Conservation (phyloP, 30 jellyfish, hydroid and myxozoan genomes). For the Clytia hemisphaerica region DNA sequence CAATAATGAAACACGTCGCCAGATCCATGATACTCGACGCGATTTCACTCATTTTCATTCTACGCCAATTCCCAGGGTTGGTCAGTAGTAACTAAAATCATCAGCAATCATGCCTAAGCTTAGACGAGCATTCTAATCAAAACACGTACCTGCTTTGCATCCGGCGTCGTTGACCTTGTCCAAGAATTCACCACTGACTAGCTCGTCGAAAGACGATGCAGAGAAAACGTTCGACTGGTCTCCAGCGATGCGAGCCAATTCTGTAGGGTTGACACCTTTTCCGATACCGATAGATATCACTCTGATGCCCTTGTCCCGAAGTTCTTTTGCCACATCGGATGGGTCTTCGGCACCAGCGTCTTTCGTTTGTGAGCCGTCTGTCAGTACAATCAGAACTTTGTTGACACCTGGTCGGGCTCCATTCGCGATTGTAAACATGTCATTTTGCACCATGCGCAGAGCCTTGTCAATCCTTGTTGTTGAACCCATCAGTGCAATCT, state of each 20-base stretch:
- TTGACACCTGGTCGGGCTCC: slow-evolving; percentile 63
- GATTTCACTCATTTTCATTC: too few species aligned
- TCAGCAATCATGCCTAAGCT: too few species aligned
- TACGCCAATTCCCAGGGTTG: too few species aligned
- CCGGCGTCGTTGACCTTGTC: not conserved
- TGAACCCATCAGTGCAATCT: slow-evolving; percentile 50
- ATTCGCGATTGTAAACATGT: slow-evolving; percentile 34
- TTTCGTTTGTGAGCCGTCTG: slow-evolving; percentile 79
- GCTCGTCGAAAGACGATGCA: slow-evolving; percentile 29
- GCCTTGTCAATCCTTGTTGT: slow-evolving; percentile 78
- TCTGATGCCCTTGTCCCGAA: slow-evolving; percentile 47
- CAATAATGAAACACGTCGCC: not conserved
- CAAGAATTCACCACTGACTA: slow-evolving; percentile 21
- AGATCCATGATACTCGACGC: too few species aligned
- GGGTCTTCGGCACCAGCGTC: slow-evolving; percentile 60
- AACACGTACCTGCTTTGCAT: too few species aligned
- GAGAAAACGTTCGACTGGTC: slow-evolving; percentile 6
- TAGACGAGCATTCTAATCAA: too few species aligned
- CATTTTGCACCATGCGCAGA: slow-evolving; percentile 34
- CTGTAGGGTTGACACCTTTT: slow-evolving; percentile 44
- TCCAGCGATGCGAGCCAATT: slow-evolving; percentile 64
- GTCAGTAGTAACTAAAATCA: too few species aligned
- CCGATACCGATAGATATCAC: slow-evolving; percentile 73
- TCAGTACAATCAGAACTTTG: slow-evolving; percentile 50
- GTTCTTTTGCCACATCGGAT: slow-evolving; percentile 44